Conservation (phyloP, 2,888 invertebrate genomes). For the Eubasilissa splendida region DNA sequence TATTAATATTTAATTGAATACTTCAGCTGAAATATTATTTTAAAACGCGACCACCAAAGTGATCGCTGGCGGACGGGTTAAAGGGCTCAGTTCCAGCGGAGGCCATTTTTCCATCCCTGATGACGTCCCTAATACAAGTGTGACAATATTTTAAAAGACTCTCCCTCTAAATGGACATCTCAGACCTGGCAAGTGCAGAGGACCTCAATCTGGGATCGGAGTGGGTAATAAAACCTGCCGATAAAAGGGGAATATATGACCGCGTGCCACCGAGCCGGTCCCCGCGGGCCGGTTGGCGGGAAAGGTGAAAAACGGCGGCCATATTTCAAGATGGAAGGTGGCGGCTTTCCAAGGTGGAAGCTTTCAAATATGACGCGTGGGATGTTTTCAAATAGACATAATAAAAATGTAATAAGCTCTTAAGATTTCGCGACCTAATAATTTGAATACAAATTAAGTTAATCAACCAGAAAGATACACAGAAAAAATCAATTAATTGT, state of each 20-base stretch:
- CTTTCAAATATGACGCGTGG: slow-evolving; percentile 17
- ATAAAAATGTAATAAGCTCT: no score
- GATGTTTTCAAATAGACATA: not conserved
- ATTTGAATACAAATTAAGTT: no score
- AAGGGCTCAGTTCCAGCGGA: not conserved
- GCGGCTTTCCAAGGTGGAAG: slow-evolving; percentile 31
- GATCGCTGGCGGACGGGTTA: not conserved
- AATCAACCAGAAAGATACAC: no score
- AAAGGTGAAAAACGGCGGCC: slow-evolving; percentile 50
- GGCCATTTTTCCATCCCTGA: slow-evolving; percentile 34
- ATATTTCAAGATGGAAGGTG: slow-evolving; percentile 51
- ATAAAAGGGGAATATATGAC: slow-evolving; percentile 56
- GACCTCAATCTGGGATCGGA: slow-evolving; percentile 42
- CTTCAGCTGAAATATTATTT: no score
- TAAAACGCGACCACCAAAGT: slow-evolving; percentile 3
- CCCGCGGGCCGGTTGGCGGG: slow-evolving; percentile 48
- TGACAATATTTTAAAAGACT: slow-evolving; percentile 42
- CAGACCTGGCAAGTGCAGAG: slow-evolving; percentile 38
- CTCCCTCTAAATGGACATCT: slow-evolving; percentile 42
- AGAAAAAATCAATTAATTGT: no score
- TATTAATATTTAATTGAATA: no score
- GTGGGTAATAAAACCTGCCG: slow-evolving; percentile 57
- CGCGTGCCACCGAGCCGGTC: slow-evolving; percentile 20
- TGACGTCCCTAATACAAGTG: slow-evolving; percentile 41
- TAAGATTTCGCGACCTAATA: no score